Evolutionary conservation across 2,797 vertebrate genomes (phyloP), one percentile per base, ranked within the genome.

Genomic region (Argentina silus): DNA sequence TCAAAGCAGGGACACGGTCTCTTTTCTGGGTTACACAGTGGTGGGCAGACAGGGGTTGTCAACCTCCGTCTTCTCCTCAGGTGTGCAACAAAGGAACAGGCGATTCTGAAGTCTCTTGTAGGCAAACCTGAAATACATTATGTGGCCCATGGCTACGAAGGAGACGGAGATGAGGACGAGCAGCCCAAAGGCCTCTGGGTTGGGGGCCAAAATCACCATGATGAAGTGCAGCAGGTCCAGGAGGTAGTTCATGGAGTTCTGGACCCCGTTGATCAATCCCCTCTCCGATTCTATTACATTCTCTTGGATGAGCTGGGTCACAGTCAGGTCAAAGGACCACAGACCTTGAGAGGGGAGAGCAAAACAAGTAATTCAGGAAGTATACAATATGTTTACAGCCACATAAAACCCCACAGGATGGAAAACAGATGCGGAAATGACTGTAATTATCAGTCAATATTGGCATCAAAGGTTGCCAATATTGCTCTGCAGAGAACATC

Each of bases 171-270:
- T 97, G 80, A 99, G 92, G 81, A 99, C 97, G 17, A 99, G 91
- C 83, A 99, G 90, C 5, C 98, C 98, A 11, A 99, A 99, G 75
- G 97, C 96, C 90, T 99, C 97, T 0, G 95, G 96, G 79, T 99
- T 99, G 0, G 98, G 97, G 8, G 97, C 97, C 90, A 99, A 90
- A 86, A 99, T 98, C 85, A 99, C 98, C 97, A 99, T 98, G 93
- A 99, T 96, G 93, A 99, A 99, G 93, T 99, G 98, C 90, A 99
- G 90, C 77, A 99, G 95, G 87, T 99, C 98, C 43, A 99, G 92
- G 85, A 99, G 97, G 82, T 99, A 99, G 89, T 99, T 99, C 97
- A 99, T 98, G 90, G 98, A 99, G 93, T 99, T 99, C 89, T 99
- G 98, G 87, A 99, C 97, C 15, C 97, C 98, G 0, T 97, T 99